phyloP scores from a whole-genome alignment of 2,888 invertebrate species.

The Ectemnius continuus region DNA sequence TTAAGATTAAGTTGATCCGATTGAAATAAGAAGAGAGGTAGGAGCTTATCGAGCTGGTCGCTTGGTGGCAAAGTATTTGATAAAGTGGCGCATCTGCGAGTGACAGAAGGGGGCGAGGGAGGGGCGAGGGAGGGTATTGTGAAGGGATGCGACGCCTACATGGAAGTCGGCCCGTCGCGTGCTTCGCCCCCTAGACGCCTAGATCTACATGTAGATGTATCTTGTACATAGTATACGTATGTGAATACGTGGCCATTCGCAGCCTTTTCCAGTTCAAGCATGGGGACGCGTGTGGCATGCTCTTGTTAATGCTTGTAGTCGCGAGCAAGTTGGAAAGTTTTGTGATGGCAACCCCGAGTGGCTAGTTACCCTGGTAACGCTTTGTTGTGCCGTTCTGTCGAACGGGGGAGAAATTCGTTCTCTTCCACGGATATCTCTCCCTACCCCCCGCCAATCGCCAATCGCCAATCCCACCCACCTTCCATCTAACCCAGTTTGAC shows the following conservation, averaged over 20 bases:
- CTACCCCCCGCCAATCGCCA: neutral
- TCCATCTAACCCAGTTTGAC: conserved; percentile 54
- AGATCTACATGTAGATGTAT: too few species aligned
- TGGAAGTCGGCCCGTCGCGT: neutral
- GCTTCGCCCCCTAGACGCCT: neutral
- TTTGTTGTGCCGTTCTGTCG: conserved; percentile 73
- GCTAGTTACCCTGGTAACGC: conserved; percentile 73
- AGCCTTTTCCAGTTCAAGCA: conserved; percentile 10
- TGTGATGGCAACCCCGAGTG: conserved; percentile 76
- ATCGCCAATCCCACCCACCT: neutral
- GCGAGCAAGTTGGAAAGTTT: conserved; percentile 69
- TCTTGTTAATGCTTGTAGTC: conserved; percentile 67
- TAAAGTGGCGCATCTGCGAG: too few species aligned
- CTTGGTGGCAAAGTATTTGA: too few species aligned
- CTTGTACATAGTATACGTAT: neutral
- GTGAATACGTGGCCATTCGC: conserved; percentile 1
- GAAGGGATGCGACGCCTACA: too few species aligned
- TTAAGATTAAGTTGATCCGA: too few species aligned
- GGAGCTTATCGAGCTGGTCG: too few species aligned
- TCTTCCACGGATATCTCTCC: conserved; percentile 18
- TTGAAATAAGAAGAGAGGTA: too few species aligned
- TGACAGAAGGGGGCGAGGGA: too few species aligned
- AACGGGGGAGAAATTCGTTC: conserved; percentile 49
- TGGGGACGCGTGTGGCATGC: conserved; percentile 36
- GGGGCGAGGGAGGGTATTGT: too few species aligned